These are phyloP conservation scores for Pseudomyrmex sp. DNA, from an alignment of 1,140 invertebrate species.

Conservation along the genomic window DNA sequence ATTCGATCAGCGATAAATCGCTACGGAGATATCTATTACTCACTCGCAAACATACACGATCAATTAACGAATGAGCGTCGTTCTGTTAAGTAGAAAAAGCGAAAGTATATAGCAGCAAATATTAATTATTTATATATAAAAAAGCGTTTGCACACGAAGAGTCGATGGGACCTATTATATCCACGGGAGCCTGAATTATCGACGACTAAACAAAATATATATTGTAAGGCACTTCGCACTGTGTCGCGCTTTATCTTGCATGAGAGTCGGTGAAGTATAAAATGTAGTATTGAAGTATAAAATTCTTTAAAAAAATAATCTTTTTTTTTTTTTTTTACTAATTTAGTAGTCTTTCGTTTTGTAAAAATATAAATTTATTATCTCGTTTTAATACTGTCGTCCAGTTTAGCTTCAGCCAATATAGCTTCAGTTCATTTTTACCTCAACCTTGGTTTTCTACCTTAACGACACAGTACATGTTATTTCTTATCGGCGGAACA, in stretches of 20 bases:
- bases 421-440: slow-evolving; percentile 31
- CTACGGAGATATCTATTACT: slow-evolving; percentile 8
- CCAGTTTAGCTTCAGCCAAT: background rate
- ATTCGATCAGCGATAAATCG: slow-evolving; percentile 63
- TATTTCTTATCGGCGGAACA: slow-evolving; percentile 43
- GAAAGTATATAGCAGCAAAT: slow-evolving; percentile 31
- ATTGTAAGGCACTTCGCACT: slow-evolving; percentile 46
- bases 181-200: slow-evolving; percentile 54
- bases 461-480: slow-evolving; percentile 54
- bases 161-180: slow-evolving; percentile 35
- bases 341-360: background rate
- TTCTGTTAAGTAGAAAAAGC: slow-evolving; percentile 14
- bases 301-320: background rate
- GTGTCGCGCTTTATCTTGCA: slow-evolving; percentile 19
- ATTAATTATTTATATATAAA: slow-evolving; percentile 57
- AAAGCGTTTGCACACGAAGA: slow-evolving; percentile 36
- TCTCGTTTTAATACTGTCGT: background rate
- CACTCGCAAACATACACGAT: slow-evolving; percentile 40
- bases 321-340: slow-evolving; percentile 1
- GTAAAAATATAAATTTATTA: slow-evolving; percentile 17
- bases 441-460: background rate
- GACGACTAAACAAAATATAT: slow-evolving; percentile 24
- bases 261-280: too few species aligned
- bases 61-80: slow-evolving; percentile 29
- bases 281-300: too few species aligned